Conservation (phyloP, 2,113 vertebrate species). For the Amphiprion ocellaris region DNA sequence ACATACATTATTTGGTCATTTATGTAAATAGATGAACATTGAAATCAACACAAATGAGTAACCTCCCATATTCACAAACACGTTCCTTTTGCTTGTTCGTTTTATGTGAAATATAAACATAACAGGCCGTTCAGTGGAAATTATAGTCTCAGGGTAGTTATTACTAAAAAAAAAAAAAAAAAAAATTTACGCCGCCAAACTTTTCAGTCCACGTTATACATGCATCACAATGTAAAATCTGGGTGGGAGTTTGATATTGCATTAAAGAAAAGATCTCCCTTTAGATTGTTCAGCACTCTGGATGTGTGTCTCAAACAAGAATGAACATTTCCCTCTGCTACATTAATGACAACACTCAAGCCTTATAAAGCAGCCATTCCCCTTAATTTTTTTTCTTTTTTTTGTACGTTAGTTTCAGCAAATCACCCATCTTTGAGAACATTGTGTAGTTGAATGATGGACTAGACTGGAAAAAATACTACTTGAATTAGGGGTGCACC, state of each 20-base stretch:
- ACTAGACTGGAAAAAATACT: slow-evolving; percentile 28
- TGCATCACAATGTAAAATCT: slow-evolving; percentile 64
- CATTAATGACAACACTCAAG: slow-evolving; percentile 42
- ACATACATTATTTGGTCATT: slow-evolving; percentile 88
- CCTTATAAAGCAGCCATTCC: slow-evolving; percentile 14
- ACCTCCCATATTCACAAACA: slow-evolving; percentile 67
- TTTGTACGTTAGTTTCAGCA: slow-evolving; percentile 10
- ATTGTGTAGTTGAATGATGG: slow-evolving; percentile 42
- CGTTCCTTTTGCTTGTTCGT: slow-evolving; percentile 52
- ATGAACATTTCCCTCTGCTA: slow-evolving; percentile 44
- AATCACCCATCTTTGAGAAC: slow-evolving; percentile 30
- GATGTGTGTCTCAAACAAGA: slow-evolving; percentile 38
- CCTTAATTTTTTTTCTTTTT: not conserved
- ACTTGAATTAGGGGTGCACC: slow-evolving; percentile 58
- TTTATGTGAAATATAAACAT: slow-evolving; percentile 68
- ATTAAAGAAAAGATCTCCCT: slow-evolving; percentile 53
- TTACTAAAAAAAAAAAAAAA: slow-evolving; percentile 4
- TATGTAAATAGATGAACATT: slow-evolving; percentile 79
- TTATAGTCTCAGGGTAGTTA: slow-evolving; percentile 24
- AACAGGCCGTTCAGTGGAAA: slow-evolving; percentile 64
- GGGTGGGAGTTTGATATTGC: slow-evolving; percentile 62
- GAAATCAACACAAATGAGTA: slow-evolving; percentile 74
- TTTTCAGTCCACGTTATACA: slow-evolving; percentile 64
- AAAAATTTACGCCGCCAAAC: slow-evolving; percentile 34
- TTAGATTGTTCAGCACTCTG: slow-evolving; percentile 58